Evolutionary conservation across 2,888 invertebrate species (phyloP).

Genomic region (Phorcus lineatus): DNA sequence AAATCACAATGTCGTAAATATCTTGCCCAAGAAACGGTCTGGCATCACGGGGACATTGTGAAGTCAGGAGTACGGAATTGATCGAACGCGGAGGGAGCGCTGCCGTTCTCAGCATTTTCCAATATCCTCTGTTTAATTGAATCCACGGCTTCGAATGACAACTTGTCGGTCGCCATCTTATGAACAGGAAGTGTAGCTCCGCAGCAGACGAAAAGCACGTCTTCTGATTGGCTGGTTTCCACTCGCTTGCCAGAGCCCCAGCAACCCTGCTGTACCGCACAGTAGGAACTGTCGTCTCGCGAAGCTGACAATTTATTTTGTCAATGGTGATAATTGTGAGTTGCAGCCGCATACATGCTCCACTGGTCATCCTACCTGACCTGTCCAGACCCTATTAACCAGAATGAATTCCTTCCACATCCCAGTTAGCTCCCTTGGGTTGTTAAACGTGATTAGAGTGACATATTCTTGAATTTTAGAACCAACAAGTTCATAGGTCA

Average conservation of each 20-base stretch:
- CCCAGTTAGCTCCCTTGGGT: background rate
- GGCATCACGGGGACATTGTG: no score
- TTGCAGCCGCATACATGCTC: background rate
- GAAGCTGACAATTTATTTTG: constrained; percentile 37
- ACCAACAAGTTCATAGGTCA: no score
- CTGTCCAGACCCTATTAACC: constrained; percentile 4
- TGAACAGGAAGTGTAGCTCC: constrained; percentile 39
- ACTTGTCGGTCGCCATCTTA: constrained; percentile 34
- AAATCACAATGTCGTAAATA: no score
- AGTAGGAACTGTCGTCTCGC: constrained; percentile 9
- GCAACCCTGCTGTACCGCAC: constrained; percentile 19
- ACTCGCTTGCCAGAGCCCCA: constrained; percentile 28
- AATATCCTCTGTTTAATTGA: constrained; percentile 42
- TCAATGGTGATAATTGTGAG: constrained; percentile 31
- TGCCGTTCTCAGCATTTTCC: constrained; percentile 27
- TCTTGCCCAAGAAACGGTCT: no score
- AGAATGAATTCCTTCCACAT: background rate
- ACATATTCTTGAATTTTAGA: no score
- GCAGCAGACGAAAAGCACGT: constrained; percentile 32
- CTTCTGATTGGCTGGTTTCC: constrained; percentile 35
- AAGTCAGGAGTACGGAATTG: background rate
- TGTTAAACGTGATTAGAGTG: background rate
- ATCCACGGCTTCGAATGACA: constrained; percentile 40
- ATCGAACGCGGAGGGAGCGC: constrained; percentile 22
- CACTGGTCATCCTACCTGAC: constrained; percentile 7